These are phyloP conservation scores for Blastobasis adustella DNA, from an alignment of 2,888 invertebrate genomes.

Conservation along the genomic window DNA sequence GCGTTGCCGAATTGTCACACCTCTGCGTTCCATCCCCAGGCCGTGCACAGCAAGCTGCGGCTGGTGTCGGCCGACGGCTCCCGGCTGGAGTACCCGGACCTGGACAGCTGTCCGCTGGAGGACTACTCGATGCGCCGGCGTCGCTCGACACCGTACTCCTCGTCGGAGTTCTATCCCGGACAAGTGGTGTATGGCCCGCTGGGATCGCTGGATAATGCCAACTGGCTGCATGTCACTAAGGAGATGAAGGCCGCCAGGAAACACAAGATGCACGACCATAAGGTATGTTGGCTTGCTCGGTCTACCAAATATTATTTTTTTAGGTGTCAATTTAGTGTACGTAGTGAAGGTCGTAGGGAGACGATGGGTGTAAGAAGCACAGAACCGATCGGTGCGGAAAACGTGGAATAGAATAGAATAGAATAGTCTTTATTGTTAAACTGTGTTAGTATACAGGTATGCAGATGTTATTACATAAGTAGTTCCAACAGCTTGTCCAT, in stretches of 20 bases:
- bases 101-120: slow-evolving; percentile 80
- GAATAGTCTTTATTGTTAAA: no score
- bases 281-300: slow-evolving; percentile 35
- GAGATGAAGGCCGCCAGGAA: slow-evolving; percentile 79
- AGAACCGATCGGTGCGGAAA: no score
- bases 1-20: no score
- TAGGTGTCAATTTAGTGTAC: no score
- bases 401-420: no score
- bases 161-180: slow-evolving; percentile 65
- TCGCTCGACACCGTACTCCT: slow-evolving; percentile 61
- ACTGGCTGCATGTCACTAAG: slow-evolving; percentile 86
- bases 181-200: slow-evolving; percentile 82
- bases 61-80: slow-evolving; percentile 80
- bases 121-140: slow-evolving; percentile 82
- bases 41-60: slow-evolving; percentile 79
- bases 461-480: no score
- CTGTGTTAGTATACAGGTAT: no score
- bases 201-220: slow-evolving; percentile 83
- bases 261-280: slow-evolving; percentile 73
- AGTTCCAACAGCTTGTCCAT: no score
- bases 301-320: no score
- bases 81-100: slow-evolving; percentile 77
- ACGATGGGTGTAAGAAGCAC: no score
- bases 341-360: no score
- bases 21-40: slow-evolving; percentile 30